Conservation (phyloP, 2,888 invertebrate genomes). For the Automeris io region DNA sequence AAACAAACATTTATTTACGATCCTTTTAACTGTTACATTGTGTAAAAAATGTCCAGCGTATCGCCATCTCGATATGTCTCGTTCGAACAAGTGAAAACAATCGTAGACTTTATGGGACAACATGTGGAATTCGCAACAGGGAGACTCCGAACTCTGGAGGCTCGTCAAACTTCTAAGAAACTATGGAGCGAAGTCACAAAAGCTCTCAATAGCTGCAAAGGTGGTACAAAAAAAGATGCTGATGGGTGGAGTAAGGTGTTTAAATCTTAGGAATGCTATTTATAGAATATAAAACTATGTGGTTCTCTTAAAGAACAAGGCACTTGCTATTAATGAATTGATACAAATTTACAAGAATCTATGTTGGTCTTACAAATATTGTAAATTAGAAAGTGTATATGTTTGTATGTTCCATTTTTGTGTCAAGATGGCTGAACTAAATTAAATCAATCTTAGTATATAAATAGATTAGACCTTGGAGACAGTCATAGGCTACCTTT, state of each 20-base stretch:
- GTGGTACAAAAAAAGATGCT: slow-evolving; percentile 39
- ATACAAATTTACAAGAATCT: no score
- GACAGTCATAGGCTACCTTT: no score
- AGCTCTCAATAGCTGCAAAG: slow-evolving; percentile 33
- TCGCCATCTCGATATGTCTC: slow-evolving; percentile 34
- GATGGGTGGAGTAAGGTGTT: slow-evolving; percentile 57
- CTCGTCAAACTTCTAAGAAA: slow-evolving; percentile 42
- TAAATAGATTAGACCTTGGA: no score
- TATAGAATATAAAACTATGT: background rate
- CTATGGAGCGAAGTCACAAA: slow-evolving; percentile 48
- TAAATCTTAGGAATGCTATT: slow-evolving; percentile 10
- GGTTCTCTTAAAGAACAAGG: no score
- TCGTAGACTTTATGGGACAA: slow-evolving; percentile 55
- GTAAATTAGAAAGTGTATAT: no score
- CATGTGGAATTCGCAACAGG: slow-evolving; percentile 51
- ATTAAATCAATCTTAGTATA: no score
- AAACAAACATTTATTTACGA: no score
- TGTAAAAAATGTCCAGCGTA: slow-evolving; percentile 22
- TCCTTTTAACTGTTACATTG: no score
- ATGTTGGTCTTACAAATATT: no score
- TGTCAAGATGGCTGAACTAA: no score
- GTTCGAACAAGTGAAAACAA: slow-evolving; percentile 45
- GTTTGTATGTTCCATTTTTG: no score
- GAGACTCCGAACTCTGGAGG: slow-evolving; percentile 39
- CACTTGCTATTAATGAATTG: no score